These are phyloP conservation scores for Pristionchus arcanus DNA, from an alignment of 2,888 invertebrate genomes.

Conservation along the genomic window DNA sequence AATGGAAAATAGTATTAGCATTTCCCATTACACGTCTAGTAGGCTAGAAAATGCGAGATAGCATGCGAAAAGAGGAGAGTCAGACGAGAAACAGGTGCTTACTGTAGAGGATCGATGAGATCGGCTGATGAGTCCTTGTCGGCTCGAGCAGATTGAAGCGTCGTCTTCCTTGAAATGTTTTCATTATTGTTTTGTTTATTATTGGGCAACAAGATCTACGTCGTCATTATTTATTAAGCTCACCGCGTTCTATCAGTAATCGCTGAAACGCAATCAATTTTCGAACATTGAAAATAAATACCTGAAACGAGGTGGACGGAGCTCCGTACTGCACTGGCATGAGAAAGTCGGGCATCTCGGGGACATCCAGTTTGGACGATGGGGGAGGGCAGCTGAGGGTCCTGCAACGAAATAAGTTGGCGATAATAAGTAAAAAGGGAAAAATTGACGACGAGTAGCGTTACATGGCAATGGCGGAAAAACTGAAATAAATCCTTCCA, in stretches of 20 bases:
- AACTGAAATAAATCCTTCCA: not conserved
- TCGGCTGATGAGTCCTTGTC: not conserved
- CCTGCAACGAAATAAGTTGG: not conserved
- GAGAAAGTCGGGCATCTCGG: constrained; percentile 12
- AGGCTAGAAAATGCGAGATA: not conserved
- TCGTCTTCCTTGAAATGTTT: constrained; percentile 1
- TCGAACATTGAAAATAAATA: not conserved
- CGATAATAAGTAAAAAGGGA: too few relatives aligned
- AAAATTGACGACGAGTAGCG: too few relatives aligned
- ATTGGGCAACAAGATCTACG: too few relatives aligned
- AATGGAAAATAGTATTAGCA: not conserved
- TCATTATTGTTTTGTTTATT: too few relatives aligned
- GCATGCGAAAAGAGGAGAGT: not conserved
- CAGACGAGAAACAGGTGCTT: not conserved
- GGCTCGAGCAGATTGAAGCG: constrained; percentile 10
- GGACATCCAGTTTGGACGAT: not conserved
- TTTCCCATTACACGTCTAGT: not conserved
- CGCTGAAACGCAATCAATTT: not conserved
- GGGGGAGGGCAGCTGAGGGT: not conserved
- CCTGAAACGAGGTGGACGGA: constrained; percentile 7
- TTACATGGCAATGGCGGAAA: not conserved
- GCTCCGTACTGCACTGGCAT: constrained; percentile 6
- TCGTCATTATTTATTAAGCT: too few relatives aligned
- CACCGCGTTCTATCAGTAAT: not conserved
- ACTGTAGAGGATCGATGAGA: not conserved